Evolutionary conservation across 2,888 invertebrate genomes (phyloP).

Genomic region (Elgonia sp.): DNA sequence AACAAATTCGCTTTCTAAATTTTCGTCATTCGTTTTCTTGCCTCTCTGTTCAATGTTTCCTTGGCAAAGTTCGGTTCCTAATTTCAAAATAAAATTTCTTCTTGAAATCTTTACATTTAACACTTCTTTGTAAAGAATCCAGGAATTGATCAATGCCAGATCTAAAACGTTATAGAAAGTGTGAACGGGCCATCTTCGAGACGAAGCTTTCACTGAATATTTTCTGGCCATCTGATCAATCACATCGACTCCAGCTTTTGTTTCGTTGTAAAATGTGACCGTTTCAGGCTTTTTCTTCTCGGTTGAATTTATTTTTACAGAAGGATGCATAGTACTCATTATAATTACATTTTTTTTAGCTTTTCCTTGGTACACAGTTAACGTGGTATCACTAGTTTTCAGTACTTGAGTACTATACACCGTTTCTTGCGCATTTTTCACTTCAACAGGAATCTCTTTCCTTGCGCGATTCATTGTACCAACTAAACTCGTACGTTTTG

Average conservation of each 20-base stretch:
- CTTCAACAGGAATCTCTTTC: conserved; percentile 30
- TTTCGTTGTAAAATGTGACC: neutral
- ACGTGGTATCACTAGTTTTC: neutral
- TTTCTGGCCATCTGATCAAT: conserved; percentile 25
- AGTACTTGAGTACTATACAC: conserved; percentile 2
- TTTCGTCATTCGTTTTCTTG: too few relatives aligned
- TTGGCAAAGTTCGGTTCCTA: too few relatives aligned
- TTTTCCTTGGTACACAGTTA: conserved; percentile 37
- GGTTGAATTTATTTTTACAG: neutral
- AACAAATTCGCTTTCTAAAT: too few relatives aligned
- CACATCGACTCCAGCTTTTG: conserved; percentile 8
- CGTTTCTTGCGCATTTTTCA: conserved; percentile 3
- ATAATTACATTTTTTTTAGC: conserved; percentile 25
- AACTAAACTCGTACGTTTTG: conserved; percentile 15
- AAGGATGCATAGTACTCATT: conserved; percentile 20
- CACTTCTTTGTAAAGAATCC: too few relatives aligned
- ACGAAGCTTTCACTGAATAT: neutral
- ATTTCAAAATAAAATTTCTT: too few relatives aligned
- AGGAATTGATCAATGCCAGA: too few relatives aligned
- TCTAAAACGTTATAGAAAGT: too few relatives aligned
- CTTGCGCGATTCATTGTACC: conserved; percentile 23
- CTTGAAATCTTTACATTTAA: too few relatives aligned
- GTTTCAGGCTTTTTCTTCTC: conserved; percentile 16
- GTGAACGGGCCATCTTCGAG: neutral
- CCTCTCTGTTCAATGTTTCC: too few relatives aligned